These are phyloP conservation scores for Cancer borealis DNA, from an alignment of 2,888 invertebrate genomes.

Conservation along the genomic window DNA sequence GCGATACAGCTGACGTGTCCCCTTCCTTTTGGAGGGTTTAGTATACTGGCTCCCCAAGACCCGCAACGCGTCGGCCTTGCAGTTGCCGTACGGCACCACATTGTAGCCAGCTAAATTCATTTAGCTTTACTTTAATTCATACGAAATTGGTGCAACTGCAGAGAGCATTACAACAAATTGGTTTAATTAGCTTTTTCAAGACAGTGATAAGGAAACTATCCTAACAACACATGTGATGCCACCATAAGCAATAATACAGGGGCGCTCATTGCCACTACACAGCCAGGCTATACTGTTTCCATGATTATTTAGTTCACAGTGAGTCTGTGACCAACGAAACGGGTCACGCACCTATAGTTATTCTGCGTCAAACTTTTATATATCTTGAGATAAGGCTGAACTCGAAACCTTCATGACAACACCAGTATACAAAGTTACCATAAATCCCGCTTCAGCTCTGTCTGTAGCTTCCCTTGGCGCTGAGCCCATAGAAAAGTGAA, in stretches of 20 bases:
- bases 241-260: neutral
- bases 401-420: neutral
- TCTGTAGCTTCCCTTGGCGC: neutral
- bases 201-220: neutral
- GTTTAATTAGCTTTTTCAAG: neutral
- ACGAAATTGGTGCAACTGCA: neutral
- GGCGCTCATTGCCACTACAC: neutral
- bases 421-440: neutral
- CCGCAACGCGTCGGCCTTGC: neutral
- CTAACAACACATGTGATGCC: neutral
- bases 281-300: neutral
- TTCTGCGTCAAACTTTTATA: neutral
- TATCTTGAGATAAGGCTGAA: neutral
- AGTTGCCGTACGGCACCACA: neutral
- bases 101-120: neutral
- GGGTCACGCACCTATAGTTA: neutral
- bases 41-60: neutral
- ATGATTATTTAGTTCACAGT: neutral
- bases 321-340: neutral
- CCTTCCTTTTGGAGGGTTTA: neutral
- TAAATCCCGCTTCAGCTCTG: neutral
- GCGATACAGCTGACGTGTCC: neutral
- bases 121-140: neutral
- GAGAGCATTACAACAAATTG: neutral
- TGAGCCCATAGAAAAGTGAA: neutral